Base-by-base conservation (phyloP, 2,888 invertebrate species). In the Balanococcus diminutus region DNA sequence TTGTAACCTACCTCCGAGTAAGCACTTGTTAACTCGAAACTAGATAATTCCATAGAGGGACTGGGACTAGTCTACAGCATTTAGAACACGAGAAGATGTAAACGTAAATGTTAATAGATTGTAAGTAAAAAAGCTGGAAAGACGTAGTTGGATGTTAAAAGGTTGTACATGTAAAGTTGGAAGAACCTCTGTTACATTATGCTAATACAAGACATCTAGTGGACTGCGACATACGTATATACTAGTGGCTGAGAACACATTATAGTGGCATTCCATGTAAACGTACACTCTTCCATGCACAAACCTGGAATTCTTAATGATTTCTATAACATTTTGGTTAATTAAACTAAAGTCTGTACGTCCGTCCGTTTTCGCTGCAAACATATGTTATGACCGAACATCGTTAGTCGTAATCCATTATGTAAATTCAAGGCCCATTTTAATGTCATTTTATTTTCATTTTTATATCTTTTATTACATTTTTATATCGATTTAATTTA, bases 71-170 rank as follows among this genome's bases (percentile, higher is more conserved):
- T 56, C 83, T 56, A 83, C 83, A 67, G 56, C 36, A 67, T 83
- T 56, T 83, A 83, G 61, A 61, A 83, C 36, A 39, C 51, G 83
- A 83, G 56, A 61, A 31, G 61, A 61, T 56, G 61, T 83, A 83
- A 83, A 83, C 56, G 61, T 56, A 32, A 83, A 83, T 83, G 83
- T 83, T 83, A 61, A 83, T 83, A 83, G 83, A 83, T 51, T 56
- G 83, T 61, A 83, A 83, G 83, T 83, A 83, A 83, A 83, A 82
- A 83, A 83, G 83, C 51, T 83, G 83, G 61, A 83, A 83, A 83
- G 83, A 83, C 83, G 83, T 83, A 56, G 83, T 83, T 83, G 32
- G 61, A 83, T 83, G 83, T 83, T 83, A 61, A 83, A 83, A 83
- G 83, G 83, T 83, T 83, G 83, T 83, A 83, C 83, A 61, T 61